Base-by-base conservation (phyloP, 2,113 vertebrate genomes). In the Onychostoma macrolepis region DNA sequence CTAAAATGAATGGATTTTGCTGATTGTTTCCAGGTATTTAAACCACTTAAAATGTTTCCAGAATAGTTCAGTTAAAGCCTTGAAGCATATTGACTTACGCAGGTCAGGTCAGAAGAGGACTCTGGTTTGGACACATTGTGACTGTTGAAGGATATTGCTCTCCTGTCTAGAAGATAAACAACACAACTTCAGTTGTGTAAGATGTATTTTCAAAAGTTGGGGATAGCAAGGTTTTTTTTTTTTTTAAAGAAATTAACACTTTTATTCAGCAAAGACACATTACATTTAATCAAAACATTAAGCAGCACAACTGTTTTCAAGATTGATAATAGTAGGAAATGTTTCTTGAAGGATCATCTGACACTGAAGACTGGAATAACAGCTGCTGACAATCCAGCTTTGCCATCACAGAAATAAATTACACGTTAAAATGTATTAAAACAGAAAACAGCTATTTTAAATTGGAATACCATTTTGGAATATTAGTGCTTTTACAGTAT, bases 121-220 rank as follows among this genome's bases (percentile, higher is more conserved):
- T 97, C 97, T 0, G 97, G 96, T 89, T 97, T 97, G 21, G 97
- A 97, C 89, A 97, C 97, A 17, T 97, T 95, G 92, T 97, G 97
- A 90, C 97, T 97, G 92, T 97, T 97, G 92, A 97, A 97, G 92
- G 97, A 97, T 93, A 97, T 97, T 43, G 96, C 95, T 94, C 96
- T 96, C 72, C 96, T 95, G 89, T 97, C 97, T 97, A 93, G 26
- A 94, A 93, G 65, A 88, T 5, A 74, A 33, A 80, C 82, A 41
- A 67, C 28, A 84, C 17, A 86, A 43, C 56, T 65, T 71, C 30
- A 58, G 21, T 58, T 58, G 19, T 56, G 6, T 12, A 50, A 81
- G 33, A 58, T 50, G 45, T 17, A 53, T 38, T 5, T 24, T 19
- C 19, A 71, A 21, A 38, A 2, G 33, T 24, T 38, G 33, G 67